Conservation (phyloP, 2,113 vertebrate genomes). For the Forbesichthys agassizii region DNA sequence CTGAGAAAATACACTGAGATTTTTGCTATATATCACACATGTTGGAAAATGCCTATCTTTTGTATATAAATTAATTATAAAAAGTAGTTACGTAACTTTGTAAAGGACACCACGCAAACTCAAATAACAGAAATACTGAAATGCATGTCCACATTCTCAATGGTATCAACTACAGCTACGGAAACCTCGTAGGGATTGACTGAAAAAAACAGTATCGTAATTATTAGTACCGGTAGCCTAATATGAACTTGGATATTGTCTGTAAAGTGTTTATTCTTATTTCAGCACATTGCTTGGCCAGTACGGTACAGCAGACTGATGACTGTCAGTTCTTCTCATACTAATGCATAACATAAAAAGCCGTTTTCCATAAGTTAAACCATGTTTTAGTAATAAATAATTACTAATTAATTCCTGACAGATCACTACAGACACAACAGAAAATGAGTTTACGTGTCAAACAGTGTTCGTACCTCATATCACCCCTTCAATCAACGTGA, state of each 20-base stretch:
- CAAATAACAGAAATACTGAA: not conserved
- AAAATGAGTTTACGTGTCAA: too few relatives aligned
- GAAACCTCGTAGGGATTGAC: slow-evolving; percentile 36
- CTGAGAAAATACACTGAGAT: not conserved
- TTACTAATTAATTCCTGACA: too few relatives aligned
- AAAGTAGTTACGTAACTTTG: not conserved
- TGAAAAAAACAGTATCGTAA: not conserved
- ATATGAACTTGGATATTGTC: too few relatives aligned
- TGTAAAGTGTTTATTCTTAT: not conserved
- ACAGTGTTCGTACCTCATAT: too few relatives aligned
- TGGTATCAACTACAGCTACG: slow-evolving; percentile 73
- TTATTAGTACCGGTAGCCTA: too few relatives aligned
- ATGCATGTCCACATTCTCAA: slow-evolving; percentile 3
- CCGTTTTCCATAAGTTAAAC: too few relatives aligned
- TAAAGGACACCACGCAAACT: not conserved
- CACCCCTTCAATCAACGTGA: too few relatives aligned
- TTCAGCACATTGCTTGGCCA: not conserved
- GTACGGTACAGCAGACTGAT: too few relatives aligned
- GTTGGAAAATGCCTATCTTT: fast-evolving
- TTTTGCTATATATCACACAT: not conserved
- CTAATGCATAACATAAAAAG: too few relatives aligned
- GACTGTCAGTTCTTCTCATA: too few relatives aligned
- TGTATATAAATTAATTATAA: not conserved
- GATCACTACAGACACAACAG: too few relatives aligned
- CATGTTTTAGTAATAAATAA: too few relatives aligned